Conservation (phyloP, 2,797 vertebrate species). For the Enteromius treurensis region DNA sequence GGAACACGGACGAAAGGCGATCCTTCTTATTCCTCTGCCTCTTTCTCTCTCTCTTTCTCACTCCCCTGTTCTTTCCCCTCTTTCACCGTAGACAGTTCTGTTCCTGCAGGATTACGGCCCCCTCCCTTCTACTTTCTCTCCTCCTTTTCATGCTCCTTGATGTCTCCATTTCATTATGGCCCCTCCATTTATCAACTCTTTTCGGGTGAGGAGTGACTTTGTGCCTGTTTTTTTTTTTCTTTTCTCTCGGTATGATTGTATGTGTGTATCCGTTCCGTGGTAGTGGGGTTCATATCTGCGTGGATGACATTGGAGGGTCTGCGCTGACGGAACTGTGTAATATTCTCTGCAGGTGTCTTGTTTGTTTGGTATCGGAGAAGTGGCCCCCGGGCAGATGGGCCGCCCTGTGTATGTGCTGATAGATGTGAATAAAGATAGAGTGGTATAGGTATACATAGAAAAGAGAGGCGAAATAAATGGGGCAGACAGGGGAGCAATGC, state of each 20-base stretch:
- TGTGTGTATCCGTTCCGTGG: slow-evolving; percentile 52
- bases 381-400: slow-evolving; percentile 42
- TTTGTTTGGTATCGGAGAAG: slow-evolving; percentile 55
- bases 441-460: slow-evolving; percentile 60
- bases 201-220: slow-evolving; percentile 89
- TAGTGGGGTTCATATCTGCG: slow-evolving; percentile 47
- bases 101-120: slow-evolving; percentile 70
- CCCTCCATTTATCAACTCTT: slow-evolving; percentile 94
- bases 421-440: slow-evolving; percentile 75
- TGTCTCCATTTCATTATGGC: slow-evolving; percentile 99
- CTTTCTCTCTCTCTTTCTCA: slow-evolving; percentile 63
- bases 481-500: slow-evolving; percentile 77
- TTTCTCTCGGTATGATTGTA: slow-evolving; percentile 37
- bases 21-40: slow-evolving; percentile 87
- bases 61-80: slow-evolving; percentile 78
- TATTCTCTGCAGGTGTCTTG: slow-evolving; percentile 56
- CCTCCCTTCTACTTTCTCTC: slow-evolving; percentile 68
- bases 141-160: slow-evolving; percentile 95
- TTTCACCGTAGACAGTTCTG: slow-evolving; percentile 71
- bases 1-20: slow-evolving; percentile 96
- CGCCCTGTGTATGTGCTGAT: slow-evolving; percentile 56
- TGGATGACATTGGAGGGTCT: slow-evolving; percentile 51
- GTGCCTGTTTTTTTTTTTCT: slow-evolving; percentile 67
- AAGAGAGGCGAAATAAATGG: slow-evolving; percentile 74
- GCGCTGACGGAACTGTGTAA: slow-evolving; percentile 52